phyloP scores from a whole-genome alignment of 2,797 vertebrate genomes.

The Delichon dasypus region DNA sequence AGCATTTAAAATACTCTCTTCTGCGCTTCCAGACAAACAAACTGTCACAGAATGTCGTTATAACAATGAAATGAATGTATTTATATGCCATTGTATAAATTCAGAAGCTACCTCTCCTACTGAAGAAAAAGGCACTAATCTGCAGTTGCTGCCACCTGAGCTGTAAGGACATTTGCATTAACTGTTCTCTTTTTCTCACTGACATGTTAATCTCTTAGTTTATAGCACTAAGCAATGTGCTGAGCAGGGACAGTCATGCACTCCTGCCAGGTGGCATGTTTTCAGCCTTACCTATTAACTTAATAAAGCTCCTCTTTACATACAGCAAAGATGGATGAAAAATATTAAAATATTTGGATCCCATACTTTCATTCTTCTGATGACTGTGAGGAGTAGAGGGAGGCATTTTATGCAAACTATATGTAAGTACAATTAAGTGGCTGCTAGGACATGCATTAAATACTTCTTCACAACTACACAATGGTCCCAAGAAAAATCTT shows the following conservation, averaged over 20 bases:
- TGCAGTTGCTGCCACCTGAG: background rate
- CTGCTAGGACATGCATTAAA: background rate
- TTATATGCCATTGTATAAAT: conserved; percentile 5
- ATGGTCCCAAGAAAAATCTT: background rate
- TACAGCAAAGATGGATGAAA: background rate
- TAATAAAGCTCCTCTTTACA: background rate
- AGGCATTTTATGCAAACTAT: background rate
- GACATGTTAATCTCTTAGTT: background rate
- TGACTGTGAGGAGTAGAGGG: background rate
- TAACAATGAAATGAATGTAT: conserved; percentile 23
- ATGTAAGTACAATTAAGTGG: background rate
- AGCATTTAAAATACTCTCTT: conserved; percentile 36
- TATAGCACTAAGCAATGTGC: background rate
- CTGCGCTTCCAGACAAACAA: background rate
- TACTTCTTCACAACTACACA: background rate
- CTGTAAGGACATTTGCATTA: background rate
- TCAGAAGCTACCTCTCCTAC: background rate
- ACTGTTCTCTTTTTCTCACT: background rate
- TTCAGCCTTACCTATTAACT: background rate
- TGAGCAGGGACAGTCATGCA: background rate
- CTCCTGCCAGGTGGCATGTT: background rate
- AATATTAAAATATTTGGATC: background rate
- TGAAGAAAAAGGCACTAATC: background rate
- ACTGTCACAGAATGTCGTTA: background rate
- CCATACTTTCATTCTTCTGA: background rate